Conservation (phyloP, 1,140 invertebrate genomes). For the Drosophila micromelanica region DNA sequence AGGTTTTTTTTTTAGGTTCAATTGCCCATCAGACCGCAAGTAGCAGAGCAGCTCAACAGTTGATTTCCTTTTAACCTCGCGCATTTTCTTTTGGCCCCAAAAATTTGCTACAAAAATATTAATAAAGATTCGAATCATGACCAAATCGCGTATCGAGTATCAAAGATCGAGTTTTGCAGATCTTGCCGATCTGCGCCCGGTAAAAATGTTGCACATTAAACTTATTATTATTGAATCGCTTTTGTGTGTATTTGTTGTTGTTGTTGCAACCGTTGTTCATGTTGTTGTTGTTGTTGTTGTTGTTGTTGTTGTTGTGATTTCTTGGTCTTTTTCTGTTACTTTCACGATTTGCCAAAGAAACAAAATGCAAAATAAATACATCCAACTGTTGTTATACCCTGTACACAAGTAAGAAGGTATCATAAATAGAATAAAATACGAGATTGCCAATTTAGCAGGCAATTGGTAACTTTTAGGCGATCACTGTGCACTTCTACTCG, state of each 20-base stretch:
- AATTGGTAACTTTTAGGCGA: not conserved
- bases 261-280: slow-evolving; percentile 22
- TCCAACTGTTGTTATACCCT: slow-evolving; percentile 1
- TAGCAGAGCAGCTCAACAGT: not conserved
- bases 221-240: slow-evolving; percentile 69
- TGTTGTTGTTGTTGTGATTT: slow-evolving; percentile 51
- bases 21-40: slow-evolving; percentile 33
- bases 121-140: slow-evolving; percentile 75
- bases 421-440: too few relatives aligned
- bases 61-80: slow-evolving; percentile 64
- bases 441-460: too few relatives aligned
- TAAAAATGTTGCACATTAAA: slow-evolving; percentile 55
- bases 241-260: slow-evolving; percentile 29
- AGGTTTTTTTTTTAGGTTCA: slow-evolving; percentile 31
- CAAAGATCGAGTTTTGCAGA: slow-evolving; percentile 15
- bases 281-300: not conserved
- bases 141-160: slow-evolving; percentile 41
- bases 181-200: slow-evolving; percentile 2
- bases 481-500: not conserved
- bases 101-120: slow-evolving; percentile 56
- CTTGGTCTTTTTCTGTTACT: slow-evolving; percentile 62
- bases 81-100: slow-evolving; percentile 42
- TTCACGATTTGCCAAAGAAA: slow-evolving; percentile 62
- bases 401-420: not conserved
- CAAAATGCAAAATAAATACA: not conserved